Conservation (phyloP, 2,797 vertebrate species). For the Pyrrhura leucotis region DNA sequence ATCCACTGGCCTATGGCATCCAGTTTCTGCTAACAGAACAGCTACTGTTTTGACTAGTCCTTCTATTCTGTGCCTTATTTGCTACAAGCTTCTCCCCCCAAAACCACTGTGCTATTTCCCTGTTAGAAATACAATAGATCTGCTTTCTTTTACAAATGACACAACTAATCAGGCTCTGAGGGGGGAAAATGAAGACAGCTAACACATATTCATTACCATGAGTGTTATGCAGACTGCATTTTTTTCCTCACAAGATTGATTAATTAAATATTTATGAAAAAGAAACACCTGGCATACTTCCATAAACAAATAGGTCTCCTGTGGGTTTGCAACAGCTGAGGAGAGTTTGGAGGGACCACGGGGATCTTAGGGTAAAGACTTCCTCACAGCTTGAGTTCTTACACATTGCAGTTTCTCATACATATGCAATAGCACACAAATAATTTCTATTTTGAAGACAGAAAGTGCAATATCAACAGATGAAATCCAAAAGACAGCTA, state of each 20-base stretch:
- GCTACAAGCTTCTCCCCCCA: neutral
- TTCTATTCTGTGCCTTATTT: neutral
- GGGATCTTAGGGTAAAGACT: constrained; percentile 51
- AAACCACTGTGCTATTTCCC: neutral
- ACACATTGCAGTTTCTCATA: constrained; percentile 56
- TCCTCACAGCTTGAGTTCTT: constrained; percentile 72
- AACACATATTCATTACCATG: constrained; percentile 67
- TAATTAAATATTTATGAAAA: constrained; percentile 86
- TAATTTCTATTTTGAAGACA: constrained; percentile 38
- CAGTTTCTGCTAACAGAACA: neutral
- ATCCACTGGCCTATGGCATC: neutral
- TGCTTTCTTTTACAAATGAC: neutral
- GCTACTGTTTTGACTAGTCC: neutral
- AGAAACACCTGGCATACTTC: constrained; percentile 85
- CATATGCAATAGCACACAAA: constrained; percentile 63
- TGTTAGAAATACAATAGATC: constrained; percentile 23
- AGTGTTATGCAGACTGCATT: constrained; percentile 66
- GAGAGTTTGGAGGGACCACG: constrained; percentile 65
- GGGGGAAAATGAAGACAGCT: constrained; percentile 16
- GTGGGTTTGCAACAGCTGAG: constrained; percentile 69
- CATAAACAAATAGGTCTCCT: constrained; percentile 77
- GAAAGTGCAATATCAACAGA: constrained; percentile 51
- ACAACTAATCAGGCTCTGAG: constrained; percentile 52
- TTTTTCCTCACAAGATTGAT: constrained; percentile 72
- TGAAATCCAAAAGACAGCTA: constrained; percentile 1